These are phyloP conservation scores for Ctenomys sociabilis DNA, from an alignment of 2,113 vertebrate genomes.

Conservation along the genomic window DNA sequence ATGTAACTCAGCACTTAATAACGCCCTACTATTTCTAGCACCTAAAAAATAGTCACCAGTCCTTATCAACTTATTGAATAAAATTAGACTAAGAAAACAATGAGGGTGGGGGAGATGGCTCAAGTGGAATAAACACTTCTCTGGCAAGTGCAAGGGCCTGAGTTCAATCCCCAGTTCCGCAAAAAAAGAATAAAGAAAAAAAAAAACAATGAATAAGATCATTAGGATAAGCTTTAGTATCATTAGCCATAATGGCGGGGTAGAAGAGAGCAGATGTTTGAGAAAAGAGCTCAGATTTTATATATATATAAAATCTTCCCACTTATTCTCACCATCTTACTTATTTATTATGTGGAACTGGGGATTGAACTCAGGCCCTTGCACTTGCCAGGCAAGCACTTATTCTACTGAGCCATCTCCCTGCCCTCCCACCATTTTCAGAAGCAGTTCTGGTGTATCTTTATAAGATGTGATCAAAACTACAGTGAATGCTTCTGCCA, in stretches of 20 bases:
- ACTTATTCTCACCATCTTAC: too few species aligned
- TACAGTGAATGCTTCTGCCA: not conserved
- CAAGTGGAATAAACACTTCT: too few species aligned
- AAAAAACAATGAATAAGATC: not conserved
- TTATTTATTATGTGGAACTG: too few species aligned
- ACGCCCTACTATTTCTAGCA: not conserved
- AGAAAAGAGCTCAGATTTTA: not conserved
- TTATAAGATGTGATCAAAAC: not conserved
- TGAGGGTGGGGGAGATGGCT: too few species aligned
- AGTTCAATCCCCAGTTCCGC: too few species aligned
- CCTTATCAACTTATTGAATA: conserved; percentile 2
- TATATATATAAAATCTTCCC: not conserved
- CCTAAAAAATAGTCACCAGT: not conserved
- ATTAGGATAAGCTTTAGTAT: conserved; percentile 22
- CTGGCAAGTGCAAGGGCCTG: too few species aligned
- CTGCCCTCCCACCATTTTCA: not conserved
- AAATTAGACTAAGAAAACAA: conserved; percentile 22
- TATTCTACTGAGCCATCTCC: too few species aligned
- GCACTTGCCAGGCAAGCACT: too few species aligned
- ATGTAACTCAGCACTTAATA: not conserved
- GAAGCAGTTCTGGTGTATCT: not conserved
- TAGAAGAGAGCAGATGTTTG: conserved; percentile 22
- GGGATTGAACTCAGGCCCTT: too few species aligned
- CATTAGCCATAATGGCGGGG: conserved; percentile 18
- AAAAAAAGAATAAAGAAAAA: too few species aligned